These are phyloP conservation scores for Penaeus vannamei DNA, from an alignment of 1,140 invertebrate species.

Conservation along the genomic window DNA sequence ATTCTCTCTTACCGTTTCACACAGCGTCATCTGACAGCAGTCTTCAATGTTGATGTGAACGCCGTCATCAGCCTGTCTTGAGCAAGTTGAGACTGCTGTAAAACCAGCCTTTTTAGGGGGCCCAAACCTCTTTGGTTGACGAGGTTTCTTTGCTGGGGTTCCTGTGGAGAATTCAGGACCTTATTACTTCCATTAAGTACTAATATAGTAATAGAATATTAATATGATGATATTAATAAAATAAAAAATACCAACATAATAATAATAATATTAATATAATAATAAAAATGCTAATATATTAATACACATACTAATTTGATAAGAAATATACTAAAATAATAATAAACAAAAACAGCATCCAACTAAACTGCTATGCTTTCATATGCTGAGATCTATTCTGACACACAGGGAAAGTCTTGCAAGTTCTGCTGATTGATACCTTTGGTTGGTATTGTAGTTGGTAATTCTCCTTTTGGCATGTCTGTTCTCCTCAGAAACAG, in stretches of 20 bases:
- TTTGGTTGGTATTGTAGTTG: not conserved
- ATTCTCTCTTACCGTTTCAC: slow-evolving; percentile 67
- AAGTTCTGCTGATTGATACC: not conserved
- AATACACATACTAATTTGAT: not conserved
- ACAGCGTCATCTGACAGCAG: slow-evolving; percentile 69
- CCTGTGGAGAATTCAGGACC: not conserved
- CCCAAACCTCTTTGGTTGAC: slow-evolving; percentile 54
- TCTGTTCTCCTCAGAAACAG: not conserved
- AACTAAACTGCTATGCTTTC: not conserved
- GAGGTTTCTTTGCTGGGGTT: not conserved
- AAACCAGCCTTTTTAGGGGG: slow-evolving; percentile 44
- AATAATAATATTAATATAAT: not conserved
- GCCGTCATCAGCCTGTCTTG: slow-evolving; percentile 53
- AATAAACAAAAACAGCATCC: not conserved
- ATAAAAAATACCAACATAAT: not conserved
- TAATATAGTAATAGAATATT: not conserved
- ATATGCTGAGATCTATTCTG: not conserved
- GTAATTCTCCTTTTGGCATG: not conserved
- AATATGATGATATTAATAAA: too few relatives aligned
- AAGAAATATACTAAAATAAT: not conserved
- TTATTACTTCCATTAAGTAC: slow-evolving; percentile 6
- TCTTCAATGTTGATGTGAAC: slow-evolving; percentile 68
- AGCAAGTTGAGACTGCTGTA: slow-evolving; percentile 29
- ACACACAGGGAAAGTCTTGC: not conserved
- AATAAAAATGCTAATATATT: not conserved